Evolutionary conservation across 2,797 vertebrate genomes (phyloP), one percentile per base, ranked within the genome.

Genomic region (Lacerta agilis): DNA sequence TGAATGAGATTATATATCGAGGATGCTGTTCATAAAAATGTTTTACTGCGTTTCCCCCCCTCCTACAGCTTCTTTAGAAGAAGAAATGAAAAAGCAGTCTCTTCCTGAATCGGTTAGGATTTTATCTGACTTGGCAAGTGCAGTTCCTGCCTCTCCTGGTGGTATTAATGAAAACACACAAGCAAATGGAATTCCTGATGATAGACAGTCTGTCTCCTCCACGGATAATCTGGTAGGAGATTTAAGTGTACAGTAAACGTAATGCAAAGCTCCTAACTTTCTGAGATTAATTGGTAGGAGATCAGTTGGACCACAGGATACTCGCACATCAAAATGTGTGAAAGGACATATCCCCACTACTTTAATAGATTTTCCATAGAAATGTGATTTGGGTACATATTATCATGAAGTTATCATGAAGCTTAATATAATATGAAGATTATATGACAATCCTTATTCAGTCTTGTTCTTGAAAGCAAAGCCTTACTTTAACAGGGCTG

Each of bases 101-200:
- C 69, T 94, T 45, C 23, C 86, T 27, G 96, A 95, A 87, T 77
- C 91, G 0, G 88, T 73, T 77, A 92, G 82, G 84, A 79, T 78
- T 88, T 64, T 87, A 2, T 92, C 96, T 29, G 94, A 94, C 2
- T 75, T 96, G n/a, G 98, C 97, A 89, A 89, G 94, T 92, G 92
- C 93, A 2, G 97, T 97, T 84, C 94, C 72, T 75, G 72, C 93
- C 25, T 95, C 96, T 43, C 89, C 97, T 88, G 93, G 92, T 87
- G 96, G 95, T 93, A 90, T 93, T 73, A 94, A 91, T 25, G 98
- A 98, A 89, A 96, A 93, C 23, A 94, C 97, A 87, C 98, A 99
- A 96, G 97, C 98, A 93, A 99, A 99, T 0, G 99, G 99, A 80
- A 97, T 99, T 94, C 94, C 98, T 5, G 98, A 99, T 79, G 98